Conservation (phyloP, 1,140 invertebrate genomes). For the Camponotus pennsylvanicus region DNA sequence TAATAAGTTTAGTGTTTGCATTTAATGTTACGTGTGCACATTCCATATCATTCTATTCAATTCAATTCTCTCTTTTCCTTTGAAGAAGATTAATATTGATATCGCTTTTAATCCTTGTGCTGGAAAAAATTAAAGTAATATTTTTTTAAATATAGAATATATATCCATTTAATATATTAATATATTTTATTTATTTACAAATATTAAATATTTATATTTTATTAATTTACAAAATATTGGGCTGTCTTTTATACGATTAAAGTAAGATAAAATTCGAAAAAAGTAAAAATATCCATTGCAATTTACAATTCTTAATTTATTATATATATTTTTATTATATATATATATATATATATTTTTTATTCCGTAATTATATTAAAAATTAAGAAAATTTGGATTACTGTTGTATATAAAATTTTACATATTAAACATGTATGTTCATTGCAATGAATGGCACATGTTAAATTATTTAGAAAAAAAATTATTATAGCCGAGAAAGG, state of each 20-base stretch:
- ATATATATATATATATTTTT: too few relatives aligned
- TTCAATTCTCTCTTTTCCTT: background rate
- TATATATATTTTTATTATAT: background rate
- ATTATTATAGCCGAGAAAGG: background rate
- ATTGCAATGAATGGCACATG: background rate
- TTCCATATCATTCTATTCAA: background rate
- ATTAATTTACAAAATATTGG: background rate
- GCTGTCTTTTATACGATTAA: background rate
- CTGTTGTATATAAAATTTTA: slow-evolving; percentile 1
- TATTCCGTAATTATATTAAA: background rate
- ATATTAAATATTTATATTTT: background rate
- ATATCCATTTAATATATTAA: background rate
- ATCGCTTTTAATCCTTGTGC: background rate
- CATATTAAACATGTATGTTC: background rate
- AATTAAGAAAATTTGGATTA: background rate
- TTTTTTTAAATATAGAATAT: background rate
- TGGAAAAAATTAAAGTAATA: background rate
- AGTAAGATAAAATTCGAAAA: background rate
- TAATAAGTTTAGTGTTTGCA: background rate
- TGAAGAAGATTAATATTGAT: background rate
- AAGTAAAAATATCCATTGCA: background rate
- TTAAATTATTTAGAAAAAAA: background rate
- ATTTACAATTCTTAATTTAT: slow-evolving; percentile 7
- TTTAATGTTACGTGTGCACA: background rate
- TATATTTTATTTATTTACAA: background rate